Evolutionary conservation across 2,797 vertebrate genomes (phyloP).

Genomic region (Acanthornis magna): DNA sequence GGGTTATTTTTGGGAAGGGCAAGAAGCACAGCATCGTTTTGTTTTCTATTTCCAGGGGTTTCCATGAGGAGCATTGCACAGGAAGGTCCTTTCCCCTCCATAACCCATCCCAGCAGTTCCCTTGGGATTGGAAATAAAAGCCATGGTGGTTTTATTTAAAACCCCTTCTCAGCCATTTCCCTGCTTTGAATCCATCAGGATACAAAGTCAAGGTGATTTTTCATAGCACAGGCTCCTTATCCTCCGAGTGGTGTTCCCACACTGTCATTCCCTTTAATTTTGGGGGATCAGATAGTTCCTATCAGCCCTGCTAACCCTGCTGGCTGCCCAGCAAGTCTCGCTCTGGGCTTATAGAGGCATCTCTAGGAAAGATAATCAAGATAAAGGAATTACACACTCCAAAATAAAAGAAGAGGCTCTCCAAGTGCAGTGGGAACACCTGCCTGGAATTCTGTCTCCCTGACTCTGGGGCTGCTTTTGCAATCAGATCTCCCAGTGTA

Average conservation of each 20-base stretch:
- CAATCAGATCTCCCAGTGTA: background rate
- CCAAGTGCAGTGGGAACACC: background rate
- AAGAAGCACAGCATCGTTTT: fast-evolving
- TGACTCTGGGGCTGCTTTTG: background rate
- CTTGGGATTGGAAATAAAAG: background rate
- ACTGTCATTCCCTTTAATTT: background rate
- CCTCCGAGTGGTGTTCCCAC: background rate
- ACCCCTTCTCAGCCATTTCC: background rate
- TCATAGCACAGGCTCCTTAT: fast-evolving
- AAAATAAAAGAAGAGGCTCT: background rate
- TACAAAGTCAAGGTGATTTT: background rate
- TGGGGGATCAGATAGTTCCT: background rate
- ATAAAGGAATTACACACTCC: background rate
- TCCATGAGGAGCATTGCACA: fast-evolving
- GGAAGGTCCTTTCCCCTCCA: background rate
- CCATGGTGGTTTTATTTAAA: fast-evolving
- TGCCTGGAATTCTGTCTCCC: background rate
- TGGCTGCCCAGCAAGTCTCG: background rate
- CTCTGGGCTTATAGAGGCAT: background rate
- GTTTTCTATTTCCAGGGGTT: background rate
- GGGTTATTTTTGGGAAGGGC: background rate
- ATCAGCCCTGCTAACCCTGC: background rate
- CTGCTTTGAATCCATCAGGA: background rate
- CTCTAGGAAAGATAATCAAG: background rate
- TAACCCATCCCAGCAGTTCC: background rate